phyloP scores from a whole-genome alignment of 2,113 vertebrate genomes.

The Eonycteris spelaea region DNA sequence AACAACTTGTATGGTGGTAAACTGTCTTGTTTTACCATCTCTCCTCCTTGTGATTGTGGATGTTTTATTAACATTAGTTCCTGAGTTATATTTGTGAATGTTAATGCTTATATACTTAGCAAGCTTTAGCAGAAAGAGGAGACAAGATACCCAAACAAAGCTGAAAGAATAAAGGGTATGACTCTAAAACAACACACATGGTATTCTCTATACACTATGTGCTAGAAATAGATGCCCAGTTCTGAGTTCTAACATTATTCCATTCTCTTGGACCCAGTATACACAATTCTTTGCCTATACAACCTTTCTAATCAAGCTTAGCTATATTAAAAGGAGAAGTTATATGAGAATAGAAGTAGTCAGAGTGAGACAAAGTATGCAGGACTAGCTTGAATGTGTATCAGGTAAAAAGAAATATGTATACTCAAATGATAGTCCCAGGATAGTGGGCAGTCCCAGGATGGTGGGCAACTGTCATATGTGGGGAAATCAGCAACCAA shows the following conservation, averaged over 20 bases:
- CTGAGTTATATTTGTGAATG: neutral
- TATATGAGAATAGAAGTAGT: neutral
- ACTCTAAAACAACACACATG: neutral
- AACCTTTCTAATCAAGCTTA: neutral
- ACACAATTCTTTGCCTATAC: neutral
- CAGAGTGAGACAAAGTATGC: neutral
- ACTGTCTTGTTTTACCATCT: neutral
- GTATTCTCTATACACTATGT: neutral
- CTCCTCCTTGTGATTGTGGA: neutral
- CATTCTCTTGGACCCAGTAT: neutral
- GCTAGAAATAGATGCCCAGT: neutral
- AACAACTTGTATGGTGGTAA: neutral
- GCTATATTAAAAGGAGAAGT: neutral
- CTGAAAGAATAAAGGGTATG: neutral
- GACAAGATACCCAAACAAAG: neutral
- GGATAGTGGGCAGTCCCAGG: neutral
- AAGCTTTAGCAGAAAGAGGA: neutral
- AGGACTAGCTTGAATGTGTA: neutral
- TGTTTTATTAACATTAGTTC: neutral
- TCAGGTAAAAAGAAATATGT: neutral
- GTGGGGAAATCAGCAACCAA: neutral
- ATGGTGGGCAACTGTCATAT: too few species aligned
- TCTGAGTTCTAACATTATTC: neutral
- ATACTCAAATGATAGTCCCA: neutral
- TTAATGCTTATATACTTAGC: neutral